Evolutionary conservation across 2,797 vertebrate species (phyloP), one percentile per base, ranked within the genome.

Genomic region (Aulostomus chinensis): DNA sequence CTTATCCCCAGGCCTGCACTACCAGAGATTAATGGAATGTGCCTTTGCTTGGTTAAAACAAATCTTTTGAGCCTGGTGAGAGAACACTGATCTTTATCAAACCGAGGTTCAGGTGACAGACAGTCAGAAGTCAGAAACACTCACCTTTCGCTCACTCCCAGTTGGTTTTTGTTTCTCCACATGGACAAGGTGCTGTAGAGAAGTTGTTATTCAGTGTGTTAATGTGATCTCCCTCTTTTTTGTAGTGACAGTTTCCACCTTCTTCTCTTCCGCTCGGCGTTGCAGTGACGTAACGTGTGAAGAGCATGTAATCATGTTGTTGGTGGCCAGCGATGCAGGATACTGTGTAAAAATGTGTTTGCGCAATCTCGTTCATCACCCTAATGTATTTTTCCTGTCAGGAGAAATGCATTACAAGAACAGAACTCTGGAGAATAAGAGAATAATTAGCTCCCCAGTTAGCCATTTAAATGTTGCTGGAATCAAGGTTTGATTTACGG

Each of bases 391-490:
- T 39, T 9, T 65, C 22, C 48, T 45, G 41, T 68, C 58, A 66
- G 35, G 38, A 41, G 30, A 18, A 11, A 50, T 39, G 30, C 37
- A 58, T 60, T 53, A 63, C 53, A 48, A 43, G 51, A 59, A 41
- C 33, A 58, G 62, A 75, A 48, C 38, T 24, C 28, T 16, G 7
- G 47, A 56, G 30, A 53, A 55, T 48, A 54, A 54, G 17, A 16
- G 3, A 34, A 59, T 76, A 68, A 80, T 76, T 60, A 60, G 42
- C 60, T 58, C 22, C 39, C 37, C 34, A 30, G 53, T 73, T 51
- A 40, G 34, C 40, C 31, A 13, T 47, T 72, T 65, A 39, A 45
- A 31, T 63, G 45, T 49, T 24, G 1, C 28, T n/a, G 41, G 65
- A 65, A 45, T 21, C 1, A n/a, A 46, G 34, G 26, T 37, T n/a